These are phyloP conservation scores for Labeo rohita DNA, from an alignment of 2,113 vertebrate genomes.

Conservation along the genomic window DNA sequence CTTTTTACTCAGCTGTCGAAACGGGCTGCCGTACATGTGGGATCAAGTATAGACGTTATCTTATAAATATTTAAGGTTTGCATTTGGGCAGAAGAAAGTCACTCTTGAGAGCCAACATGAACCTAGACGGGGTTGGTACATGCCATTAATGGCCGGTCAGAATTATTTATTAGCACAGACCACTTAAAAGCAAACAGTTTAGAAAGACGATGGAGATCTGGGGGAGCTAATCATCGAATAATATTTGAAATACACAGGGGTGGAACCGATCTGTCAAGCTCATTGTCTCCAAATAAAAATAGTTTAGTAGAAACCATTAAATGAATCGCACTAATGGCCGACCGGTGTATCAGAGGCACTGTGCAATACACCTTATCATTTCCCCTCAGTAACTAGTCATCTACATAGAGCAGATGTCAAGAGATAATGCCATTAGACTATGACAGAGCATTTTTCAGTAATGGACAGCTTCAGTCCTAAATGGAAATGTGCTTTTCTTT, in stretches of 20 bases:
- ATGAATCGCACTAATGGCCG: constrained; percentile 18
- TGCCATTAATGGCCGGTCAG: neutral
- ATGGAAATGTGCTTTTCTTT: constrained; percentile 21
- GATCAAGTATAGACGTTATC: neutral
- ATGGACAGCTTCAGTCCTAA: constrained; percentile 28
- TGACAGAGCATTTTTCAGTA: constrained; percentile 48
- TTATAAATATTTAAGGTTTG: constrained; percentile 5
- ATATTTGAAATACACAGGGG: neutral
- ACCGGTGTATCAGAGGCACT: constrained; percentile 45
- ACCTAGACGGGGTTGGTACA: neutral
- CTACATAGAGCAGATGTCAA: constrained; percentile 33
- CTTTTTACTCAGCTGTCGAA: neutral
- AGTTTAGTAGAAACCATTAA: neutral
- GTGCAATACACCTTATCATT: constrained; percentile 23
- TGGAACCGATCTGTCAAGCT: neutral
- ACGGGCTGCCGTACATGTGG: neutral
- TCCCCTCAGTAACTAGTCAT: constrained; percentile 36
- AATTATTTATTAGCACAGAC: constrained; percentile 27
- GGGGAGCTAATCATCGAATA: neutral
- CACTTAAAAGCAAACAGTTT: neutral
- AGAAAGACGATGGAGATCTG: neutral
- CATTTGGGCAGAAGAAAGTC: neutral
- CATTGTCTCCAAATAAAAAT: neutral
- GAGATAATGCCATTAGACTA: constrained; percentile 35
- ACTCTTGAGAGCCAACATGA: neutral